A percentile compares a stretch with the other conserved stretches of the same genome.
These are phyloP conservation scores for Enteromius viviparus DNA, from an alignment of 2,797 vertebrate species.

Conservation along the genomic window DNA sequence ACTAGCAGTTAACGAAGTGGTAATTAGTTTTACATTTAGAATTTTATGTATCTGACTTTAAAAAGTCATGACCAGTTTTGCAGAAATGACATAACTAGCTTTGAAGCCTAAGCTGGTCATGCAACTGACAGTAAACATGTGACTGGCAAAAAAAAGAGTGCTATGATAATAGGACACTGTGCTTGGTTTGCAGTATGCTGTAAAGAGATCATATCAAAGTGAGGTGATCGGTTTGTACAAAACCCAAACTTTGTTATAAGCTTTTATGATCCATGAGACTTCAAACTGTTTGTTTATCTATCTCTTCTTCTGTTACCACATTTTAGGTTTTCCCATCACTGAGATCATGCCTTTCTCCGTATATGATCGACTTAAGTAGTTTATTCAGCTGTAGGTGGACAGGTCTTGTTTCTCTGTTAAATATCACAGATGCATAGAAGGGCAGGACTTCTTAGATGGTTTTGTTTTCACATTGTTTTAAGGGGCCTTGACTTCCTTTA, in stretches of 20 bases:
- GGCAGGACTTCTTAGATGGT: slow-evolving; percentile 58
- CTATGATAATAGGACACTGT: slow-evolving; percentile 30
- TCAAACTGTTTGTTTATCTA: slow-evolving; percentile 77
- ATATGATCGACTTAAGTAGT: slow-evolving; percentile 76
- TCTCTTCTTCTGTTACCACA: slow-evolving; percentile 72
- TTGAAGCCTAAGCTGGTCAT: neutral
- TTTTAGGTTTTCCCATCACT: slow-evolving; percentile 70
- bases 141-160: slow-evolving; percentile 53
- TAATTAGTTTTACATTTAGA: neutral
- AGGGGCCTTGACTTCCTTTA: slow-evolving; percentile 70
- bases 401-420: slow-evolving; percentile 68
- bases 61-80: neutral
- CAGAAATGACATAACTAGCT: too few relatives aligned
- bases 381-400: slow-evolving; percentile 78
- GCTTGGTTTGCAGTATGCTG: slow-evolving; percentile 53
- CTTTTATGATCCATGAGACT: slow-evolving; percentile 63
- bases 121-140: slow-evolving; percentile 11
- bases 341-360: slow-evolving; percentile 69
- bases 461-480: slow-evolving; percentile 71
- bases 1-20: neutral
- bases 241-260: slow-evolving; percentile 66
- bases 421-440: slow-evolving; percentile 62
- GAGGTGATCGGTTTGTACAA: slow-evolving; percentile 15
- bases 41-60: neutral
- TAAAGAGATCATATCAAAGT: slow-evolving; percentile 55